These are phyloP conservation scores for Spinibarbus caldwelli DNA, from an alignment of 2,797 vertebrate species.

Conservation along the genomic window DNA sequence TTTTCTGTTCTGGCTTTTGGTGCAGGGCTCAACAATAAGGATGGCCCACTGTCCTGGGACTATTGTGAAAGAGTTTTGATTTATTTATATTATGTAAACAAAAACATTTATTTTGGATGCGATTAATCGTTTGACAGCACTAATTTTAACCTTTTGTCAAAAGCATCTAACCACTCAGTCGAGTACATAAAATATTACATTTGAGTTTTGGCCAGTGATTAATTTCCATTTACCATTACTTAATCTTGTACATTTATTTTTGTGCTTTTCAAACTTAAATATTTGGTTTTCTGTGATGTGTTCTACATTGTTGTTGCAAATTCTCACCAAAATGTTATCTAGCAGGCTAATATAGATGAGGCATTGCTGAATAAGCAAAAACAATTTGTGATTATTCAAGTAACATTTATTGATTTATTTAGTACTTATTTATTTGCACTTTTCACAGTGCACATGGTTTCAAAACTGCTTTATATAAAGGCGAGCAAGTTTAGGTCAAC, in stretches of 20 bases:
- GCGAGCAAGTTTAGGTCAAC: not conserved
- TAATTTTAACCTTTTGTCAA: too few relatives aligned
- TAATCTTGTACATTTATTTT: not conserved
- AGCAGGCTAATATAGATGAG: too few relatives aligned
- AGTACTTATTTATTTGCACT: not conserved
- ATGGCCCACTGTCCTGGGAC: not conserved
- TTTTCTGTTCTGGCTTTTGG: slow-evolving; percentile 64
- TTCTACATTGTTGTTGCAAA: too few relatives aligned
- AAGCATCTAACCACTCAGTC: too few relatives aligned
- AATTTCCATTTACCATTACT: not conserved
- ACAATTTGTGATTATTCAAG: too few relatives aligned
- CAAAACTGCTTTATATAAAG: not conserved
- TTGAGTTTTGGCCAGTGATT: too few relatives aligned
- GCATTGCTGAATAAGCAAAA: not conserved
- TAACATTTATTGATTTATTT: not conserved
- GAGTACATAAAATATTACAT: too few relatives aligned
- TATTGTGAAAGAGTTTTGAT: not conserved
- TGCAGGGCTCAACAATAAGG: not conserved
- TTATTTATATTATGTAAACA: too few relatives aligned
- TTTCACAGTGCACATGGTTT: not conserved
- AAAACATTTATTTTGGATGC: too few relatives aligned
- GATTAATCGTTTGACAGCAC: too few relatives aligned
- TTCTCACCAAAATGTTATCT: too few relatives aligned
- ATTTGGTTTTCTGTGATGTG: too few relatives aligned
- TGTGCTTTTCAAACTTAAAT: not conserved